phyloP scores from a whole-genome alignment of 2,888 invertebrate genomes.

The Meteorus cinctellus region DNA sequence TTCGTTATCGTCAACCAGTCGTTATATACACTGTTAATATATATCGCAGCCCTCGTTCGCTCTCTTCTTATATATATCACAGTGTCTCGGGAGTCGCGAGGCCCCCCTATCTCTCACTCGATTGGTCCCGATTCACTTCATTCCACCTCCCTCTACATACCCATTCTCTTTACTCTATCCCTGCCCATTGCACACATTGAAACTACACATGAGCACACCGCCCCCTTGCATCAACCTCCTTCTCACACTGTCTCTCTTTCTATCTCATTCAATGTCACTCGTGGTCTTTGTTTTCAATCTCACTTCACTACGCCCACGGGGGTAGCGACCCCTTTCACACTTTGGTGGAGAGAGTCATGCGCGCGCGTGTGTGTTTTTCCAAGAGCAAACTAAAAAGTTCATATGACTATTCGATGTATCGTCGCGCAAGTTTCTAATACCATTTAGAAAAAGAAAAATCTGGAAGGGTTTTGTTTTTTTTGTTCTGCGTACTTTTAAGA shows the following conservation, averaged over 20 bases:
- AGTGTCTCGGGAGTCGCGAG: constrained; percentile 12
- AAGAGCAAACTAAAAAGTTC: background rate
- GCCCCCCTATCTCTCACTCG: constrained; percentile 40
- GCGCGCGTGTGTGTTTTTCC: background rate
- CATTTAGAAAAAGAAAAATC: no score
- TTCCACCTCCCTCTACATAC: constrained; percentile 33
- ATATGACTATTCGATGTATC: no score
- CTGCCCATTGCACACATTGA: constrained; percentile 5
- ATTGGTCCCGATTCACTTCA: constrained; percentile 41
- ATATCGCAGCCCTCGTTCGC: constrained; percentile 47
- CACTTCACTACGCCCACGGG: constrained; percentile 43
- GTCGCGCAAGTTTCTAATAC: no score
- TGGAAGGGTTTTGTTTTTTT: background rate
- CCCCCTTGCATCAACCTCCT: constrained; percentile 11
- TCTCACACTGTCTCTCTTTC: background rate
- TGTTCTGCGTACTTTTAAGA: background rate
- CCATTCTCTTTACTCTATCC: background rate
- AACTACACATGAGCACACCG: constrained; percentile 15
- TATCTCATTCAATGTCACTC: background rate
- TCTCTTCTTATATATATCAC: constrained; percentile 28
- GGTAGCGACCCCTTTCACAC: constrained; percentile 34
- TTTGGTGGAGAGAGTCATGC: constrained; percentile 9
- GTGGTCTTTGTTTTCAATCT: constrained; percentile 19
- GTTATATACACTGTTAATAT: constrained; percentile 39
- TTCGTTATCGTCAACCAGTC: constrained; percentile 38